phyloP scores from a whole-genome alignment of 2,888 invertebrate genomes.

The Tetropium fuscum region DNA sequence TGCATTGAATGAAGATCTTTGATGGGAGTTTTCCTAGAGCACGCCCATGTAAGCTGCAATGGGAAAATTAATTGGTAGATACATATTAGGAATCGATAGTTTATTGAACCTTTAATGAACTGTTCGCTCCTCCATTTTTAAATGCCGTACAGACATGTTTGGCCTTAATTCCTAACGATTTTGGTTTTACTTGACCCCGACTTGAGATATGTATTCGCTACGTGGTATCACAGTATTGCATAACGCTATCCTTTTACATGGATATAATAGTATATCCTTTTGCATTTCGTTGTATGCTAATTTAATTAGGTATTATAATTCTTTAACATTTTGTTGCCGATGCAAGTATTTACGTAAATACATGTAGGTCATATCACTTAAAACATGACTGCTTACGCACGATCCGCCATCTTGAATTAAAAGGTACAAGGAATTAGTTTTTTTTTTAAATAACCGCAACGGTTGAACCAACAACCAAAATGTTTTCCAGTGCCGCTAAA shows the following conservation, averaged over 20 bases:
- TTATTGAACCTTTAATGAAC: conserved; percentile 29
- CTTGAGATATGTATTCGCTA: conserved; percentile 24
- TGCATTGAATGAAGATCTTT: too few relatives aligned
- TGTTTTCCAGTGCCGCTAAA: too few relatives aligned
- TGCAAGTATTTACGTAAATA: conserved; percentile 1
- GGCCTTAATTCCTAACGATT: conserved; percentile 39
- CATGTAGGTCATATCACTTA: too few relatives aligned
- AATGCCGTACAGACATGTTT: conserved; percentile 30
- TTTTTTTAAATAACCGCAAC: too few relatives aligned
- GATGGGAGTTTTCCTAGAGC: not conserved
- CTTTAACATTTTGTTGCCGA: conserved; percentile 15
- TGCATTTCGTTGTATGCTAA: conserved; percentile 23
- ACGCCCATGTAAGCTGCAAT: conserved; percentile 5
- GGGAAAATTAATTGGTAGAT: conserved; percentile 8
- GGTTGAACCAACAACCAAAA: too few relatives aligned
- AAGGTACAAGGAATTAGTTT: too few relatives aligned
- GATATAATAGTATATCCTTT: conserved; percentile 6
- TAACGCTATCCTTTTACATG: conserved; percentile 24
- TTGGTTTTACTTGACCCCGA: conserved; percentile 33
- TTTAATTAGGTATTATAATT: conserved; percentile 22
- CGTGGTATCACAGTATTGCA: conserved; percentile 23
- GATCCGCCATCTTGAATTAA: too few relatives aligned
- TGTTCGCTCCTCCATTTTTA: conserved; percentile 20
- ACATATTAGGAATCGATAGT: conserved; percentile 27
- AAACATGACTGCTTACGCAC: too few relatives aligned